These are phyloP conservation scores for Digitonthophagus gazella DNA, from an alignment of 2,888 invertebrate species.

Conservation along the genomic window DNA sequence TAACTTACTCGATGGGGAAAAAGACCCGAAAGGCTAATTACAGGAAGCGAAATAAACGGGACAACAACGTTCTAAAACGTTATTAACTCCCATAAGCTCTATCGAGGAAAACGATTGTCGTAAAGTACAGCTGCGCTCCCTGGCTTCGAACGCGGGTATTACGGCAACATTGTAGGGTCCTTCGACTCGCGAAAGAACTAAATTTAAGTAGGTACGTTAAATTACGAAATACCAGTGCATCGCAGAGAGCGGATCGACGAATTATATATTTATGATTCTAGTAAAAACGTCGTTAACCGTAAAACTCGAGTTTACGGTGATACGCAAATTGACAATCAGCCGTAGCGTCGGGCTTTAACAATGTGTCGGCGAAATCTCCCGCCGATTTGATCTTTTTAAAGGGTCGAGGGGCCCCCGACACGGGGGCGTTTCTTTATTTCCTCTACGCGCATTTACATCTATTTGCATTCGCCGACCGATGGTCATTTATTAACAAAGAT, in stretches of 20 bases:
- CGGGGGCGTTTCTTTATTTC: slow-evolving; percentile 43
- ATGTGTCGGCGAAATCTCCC: background rate
- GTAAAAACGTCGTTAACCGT: background rate
- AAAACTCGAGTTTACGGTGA: background rate
- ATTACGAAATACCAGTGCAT: background rate
- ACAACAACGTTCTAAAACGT: background rate
- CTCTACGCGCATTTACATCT: slow-evolving; percentile 47
- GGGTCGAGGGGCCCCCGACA: slow-evolving; percentile 29
- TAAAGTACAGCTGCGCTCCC: background rate
- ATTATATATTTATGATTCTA: background rate
- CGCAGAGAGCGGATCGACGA: background rate
- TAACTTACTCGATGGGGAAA: background rate
- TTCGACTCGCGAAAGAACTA: background rate
- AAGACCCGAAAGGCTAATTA: background rate
- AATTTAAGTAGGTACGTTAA: background rate
- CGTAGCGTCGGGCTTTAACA: background rate
- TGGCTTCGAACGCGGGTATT: background rate
- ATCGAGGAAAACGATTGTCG: background rate
- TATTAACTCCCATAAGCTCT: background rate
- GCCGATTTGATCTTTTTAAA: background rate
- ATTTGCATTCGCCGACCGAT: slow-evolving; percentile 50
- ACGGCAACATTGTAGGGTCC: background rate
- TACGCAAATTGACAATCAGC: background rate
- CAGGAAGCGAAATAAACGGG: background rate
- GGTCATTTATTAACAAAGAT: slow-evolving; percentile 51